Conservation (phyloP, 2,888 invertebrate species). For the Amiota communis region DNA sequence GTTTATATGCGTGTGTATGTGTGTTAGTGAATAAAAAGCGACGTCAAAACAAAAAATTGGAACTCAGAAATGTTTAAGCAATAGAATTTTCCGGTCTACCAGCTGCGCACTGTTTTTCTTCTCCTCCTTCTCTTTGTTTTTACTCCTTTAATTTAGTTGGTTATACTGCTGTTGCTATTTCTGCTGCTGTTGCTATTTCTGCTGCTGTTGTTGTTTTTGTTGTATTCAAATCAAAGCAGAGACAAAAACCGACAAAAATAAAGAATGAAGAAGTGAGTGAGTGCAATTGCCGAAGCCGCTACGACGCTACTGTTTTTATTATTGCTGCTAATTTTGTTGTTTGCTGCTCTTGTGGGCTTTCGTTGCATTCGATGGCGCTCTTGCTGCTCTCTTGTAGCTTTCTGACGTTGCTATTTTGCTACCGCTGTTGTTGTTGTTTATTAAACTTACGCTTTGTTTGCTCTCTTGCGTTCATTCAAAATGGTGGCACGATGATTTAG, state of each 20-base stretch:
- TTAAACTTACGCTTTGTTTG: constrained; percentile 40
- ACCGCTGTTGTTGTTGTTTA: constrained; percentile 26
- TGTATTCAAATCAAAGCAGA: constrained; percentile 6
- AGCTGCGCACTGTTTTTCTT: constrained; percentile 47
- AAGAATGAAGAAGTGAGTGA: no score
- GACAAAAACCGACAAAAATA: neutral
- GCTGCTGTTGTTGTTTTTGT: constrained; percentile 48
- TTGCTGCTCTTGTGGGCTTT: constrained; percentile 31
- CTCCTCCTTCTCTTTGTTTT: constrained; percentile 28
- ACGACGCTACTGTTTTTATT: constrained; percentile 8
- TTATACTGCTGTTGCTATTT: no score
- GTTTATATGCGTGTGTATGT: no score
- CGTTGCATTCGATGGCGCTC: constrained; percentile 28
- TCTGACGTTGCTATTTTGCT: constrained; percentile 18
- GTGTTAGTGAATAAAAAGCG: neutral
- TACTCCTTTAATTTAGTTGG: neutral
- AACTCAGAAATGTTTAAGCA: constrained; percentile 10
- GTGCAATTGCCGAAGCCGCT: constrained; percentile 34
- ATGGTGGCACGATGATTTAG: constrained; percentile 57
- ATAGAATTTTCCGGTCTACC: constrained; percentile 50
- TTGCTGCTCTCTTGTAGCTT: constrained; percentile 29
- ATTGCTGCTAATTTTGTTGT: constrained; percentile 14
- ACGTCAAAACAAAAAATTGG: neutral
- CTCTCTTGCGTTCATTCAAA: constrained; percentile 59
- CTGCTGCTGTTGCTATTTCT: constrained; percentile 47